These are phyloP conservation scores for Limonius californicus DNA, from an alignment of 1,140 invertebrate species.

Conservation along the genomic window DNA sequence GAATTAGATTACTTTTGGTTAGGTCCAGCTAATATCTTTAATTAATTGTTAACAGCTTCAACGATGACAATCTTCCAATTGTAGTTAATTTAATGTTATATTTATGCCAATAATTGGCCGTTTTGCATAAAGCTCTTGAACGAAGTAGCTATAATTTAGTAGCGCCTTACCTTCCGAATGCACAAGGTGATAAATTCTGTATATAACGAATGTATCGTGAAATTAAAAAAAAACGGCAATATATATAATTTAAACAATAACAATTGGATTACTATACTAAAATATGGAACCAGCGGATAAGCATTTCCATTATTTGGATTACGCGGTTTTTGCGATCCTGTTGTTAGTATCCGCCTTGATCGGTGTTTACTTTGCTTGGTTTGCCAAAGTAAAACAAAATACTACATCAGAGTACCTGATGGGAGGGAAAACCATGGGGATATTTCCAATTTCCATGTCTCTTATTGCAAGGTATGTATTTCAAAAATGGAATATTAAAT, in stretches of 20 bases:
- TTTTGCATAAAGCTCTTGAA: slow-evolving; percentile 20
- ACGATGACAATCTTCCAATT: slow-evolving; percentile 37
- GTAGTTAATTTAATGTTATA: slow-evolving; percentile 36
- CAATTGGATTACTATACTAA: no score
- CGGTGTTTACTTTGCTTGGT: slow-evolving; percentile 78
- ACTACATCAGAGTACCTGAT: slow-evolving; percentile 75
- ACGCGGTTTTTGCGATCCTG: slow-evolving; percentile 64
- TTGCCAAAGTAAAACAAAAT: slow-evolving; percentile 67
- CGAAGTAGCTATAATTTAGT: background rate
- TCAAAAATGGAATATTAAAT: no score
- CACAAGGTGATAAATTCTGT: no score
- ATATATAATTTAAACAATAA: no score
- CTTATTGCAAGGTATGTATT: slow-evolving; percentile 77
- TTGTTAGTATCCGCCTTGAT: slow-evolving; percentile 67
- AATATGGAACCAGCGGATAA: slow-evolving; percentile 22
- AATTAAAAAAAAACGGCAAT: no score
- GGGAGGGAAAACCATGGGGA: slow-evolving; percentile 76
- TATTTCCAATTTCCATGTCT: slow-evolving; percentile 76
- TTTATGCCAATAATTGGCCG: slow-evolving; percentile 27
- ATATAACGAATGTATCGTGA: no score
- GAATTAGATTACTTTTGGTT: no score
- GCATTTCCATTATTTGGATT: slow-evolving; percentile 54
- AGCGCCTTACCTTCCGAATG: background rate
- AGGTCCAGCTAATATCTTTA: background rate
- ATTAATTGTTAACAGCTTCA: background rate